Conservation (phyloP, 2,888 invertebrate genomes). For the Crematogaster levior region DNA sequence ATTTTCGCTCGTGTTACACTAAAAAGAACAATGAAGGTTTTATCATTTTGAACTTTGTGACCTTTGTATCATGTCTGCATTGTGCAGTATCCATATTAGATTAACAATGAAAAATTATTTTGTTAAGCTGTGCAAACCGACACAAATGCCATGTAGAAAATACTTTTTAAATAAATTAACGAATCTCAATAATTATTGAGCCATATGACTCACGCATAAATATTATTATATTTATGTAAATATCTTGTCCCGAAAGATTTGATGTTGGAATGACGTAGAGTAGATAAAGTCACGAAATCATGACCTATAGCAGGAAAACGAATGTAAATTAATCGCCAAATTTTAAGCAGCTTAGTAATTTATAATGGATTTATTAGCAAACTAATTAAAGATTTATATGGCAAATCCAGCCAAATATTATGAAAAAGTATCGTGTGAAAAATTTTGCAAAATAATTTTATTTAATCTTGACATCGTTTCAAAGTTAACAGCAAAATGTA, state of each 20-base stretch:
- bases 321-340: conserved; percentile 26
- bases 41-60: neutral
- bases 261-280: neutral
- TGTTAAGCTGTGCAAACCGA: neutral
- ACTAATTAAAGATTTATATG: conserved; percentile 25
- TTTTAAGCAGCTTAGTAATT: neutral
- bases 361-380: conserved; percentile 20
- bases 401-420: neutral
- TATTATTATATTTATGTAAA: neutral
- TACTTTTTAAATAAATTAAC: conserved; percentile 14
- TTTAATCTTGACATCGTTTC: neutral
- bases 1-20: neutral
- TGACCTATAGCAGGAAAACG: neutral
- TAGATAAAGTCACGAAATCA: conserved; percentile 21
- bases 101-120: neutral
- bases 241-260: neutral
- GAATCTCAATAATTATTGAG: neutral
- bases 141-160: neutral
- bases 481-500: neutral
- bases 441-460: conserved; percentile 21
- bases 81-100: neutral
- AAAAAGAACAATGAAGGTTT: conserved; percentile 17
- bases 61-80: neutral
- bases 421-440: neutral
- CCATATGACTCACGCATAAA: neutral